A percentile compares a stretch with the other conserved stretches of the same genome.
Evolutionary conservation across 2,888 invertebrate genomes (phyloP).

Genomic region (Volucella bombylans): DNA sequence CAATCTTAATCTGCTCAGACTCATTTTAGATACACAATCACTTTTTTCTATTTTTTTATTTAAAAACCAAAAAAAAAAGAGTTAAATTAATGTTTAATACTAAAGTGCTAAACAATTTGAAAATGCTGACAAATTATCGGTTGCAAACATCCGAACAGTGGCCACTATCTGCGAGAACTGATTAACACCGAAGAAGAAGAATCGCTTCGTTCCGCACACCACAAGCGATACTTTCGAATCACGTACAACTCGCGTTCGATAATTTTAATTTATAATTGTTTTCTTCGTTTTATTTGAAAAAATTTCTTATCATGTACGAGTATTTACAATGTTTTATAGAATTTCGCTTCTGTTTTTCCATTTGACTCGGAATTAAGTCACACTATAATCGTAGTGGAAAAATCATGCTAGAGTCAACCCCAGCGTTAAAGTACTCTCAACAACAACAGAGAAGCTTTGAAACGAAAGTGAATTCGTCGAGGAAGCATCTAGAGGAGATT

Average conservation of each 20-base stretch:
- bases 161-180: slow-evolving; percentile 62
- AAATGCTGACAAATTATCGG: slow-evolving; percentile 16
- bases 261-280: neutral
- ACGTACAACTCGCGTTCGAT: slow-evolving; percentile 49
- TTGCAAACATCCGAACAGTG: slow-evolving; percentile 56
- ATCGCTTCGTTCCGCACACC: slow-evolving; percentile 39
- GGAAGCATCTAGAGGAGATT: neutral
- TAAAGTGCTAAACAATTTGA: slow-evolving; percentile 19
- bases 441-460: slow-evolving; percentile 15
- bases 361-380: slow-evolving; percentile 4
- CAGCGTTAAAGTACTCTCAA: slow-evolving; percentile 5
- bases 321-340: slow-evolving; percentile 3
- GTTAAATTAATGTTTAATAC: slow-evolving; percentile 2
- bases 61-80: slow-evolving; percentile 24
- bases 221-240: slow-evolving; percentile 39
- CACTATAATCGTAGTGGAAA: neutral
- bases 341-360: slow-evolving; percentile 8
- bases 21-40: slow-evolving; percentile 75
- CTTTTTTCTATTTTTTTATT: neutral
- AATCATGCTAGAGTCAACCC: neutral
- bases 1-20: slow-evolving; percentile 82
- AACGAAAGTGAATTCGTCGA: slow-evolving; percentile 52
- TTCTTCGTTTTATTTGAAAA: slow-evolving; percentile 22
- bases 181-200: slow-evolving; percentile 47
- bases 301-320: slow-evolving; percentile 60